Conservation (phyloP, 2,113 vertebrate species). For the Chunga burmeisteri region DNA sequence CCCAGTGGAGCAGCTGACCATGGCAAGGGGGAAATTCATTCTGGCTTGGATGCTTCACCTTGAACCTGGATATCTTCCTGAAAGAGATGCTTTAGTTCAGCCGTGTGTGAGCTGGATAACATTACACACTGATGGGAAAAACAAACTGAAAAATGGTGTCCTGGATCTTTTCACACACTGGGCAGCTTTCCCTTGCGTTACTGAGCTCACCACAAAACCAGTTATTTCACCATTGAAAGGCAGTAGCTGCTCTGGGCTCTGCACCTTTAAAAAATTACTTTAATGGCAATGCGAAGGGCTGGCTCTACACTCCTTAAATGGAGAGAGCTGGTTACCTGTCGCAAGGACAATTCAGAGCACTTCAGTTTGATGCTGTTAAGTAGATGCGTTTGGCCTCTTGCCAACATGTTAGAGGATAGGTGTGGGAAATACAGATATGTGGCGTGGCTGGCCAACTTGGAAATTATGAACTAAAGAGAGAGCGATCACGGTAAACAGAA, state of each 20-base stretch:
- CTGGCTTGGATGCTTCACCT: not conserved
- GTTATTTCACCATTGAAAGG: not conserved
- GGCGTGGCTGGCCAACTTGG: not conserved
- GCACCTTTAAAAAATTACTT: not conserved
- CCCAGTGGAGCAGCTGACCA: not conserved
- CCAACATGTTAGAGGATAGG: not conserved
- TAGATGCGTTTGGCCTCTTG: not conserved
- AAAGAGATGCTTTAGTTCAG: not conserved
- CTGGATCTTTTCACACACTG: conserved; percentile 35
- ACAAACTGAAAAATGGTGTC: not conserved
- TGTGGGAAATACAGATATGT: not conserved
- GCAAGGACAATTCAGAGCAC: not conserved
- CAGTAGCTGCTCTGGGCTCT: not conserved
- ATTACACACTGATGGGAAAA: not conserved
- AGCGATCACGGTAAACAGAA: not conserved
- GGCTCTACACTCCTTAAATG: not conserved
- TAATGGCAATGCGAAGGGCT: not conserved
- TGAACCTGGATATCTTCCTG: not conserved
- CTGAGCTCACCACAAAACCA: not conserved
- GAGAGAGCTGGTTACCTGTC: not conserved
- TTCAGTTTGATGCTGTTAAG: not conserved
- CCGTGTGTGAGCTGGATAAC: not conserved
- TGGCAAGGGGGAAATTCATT: not conserved
- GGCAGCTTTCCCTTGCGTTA: not conserved
- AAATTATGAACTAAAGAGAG: not conserved